Evolutionary conservation across 2,888 invertebrate genomes (phyloP), one percentile per base, ranked within the genome.

Genomic region (Brachynemurus nebulosus): DNA sequence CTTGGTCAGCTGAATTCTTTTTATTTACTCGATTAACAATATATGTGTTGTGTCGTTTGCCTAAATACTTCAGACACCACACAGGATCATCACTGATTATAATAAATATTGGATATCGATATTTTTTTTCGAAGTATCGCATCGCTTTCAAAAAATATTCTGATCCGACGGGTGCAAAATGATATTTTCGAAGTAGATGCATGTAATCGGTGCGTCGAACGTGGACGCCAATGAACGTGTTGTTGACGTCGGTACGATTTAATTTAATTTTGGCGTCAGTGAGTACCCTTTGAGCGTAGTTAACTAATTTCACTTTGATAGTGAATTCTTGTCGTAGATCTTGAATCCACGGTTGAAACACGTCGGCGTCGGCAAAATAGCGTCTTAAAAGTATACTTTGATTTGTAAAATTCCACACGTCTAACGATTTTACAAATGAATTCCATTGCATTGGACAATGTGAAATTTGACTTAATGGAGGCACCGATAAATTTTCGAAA

Each of bases 191-290:
- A 66, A 68, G 69, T 17, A 75, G 57, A 54, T 72, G 72, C 44
- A 65, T 64, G 54, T 73, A 74, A 56, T 74, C 74, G 2, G 72
- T 73, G 44, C 74, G 60, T 39, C 74, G 59, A 6, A 74, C 68
- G 50, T 74, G 74, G 33, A 75, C 63, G 39, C 71, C 71, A 12
- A 74, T 66, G 51, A 65, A 73, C 11, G 63, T 63, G 34, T 60
- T 55, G 33, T 59, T 55, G 8, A 52, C 51, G 17, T 60, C 50
- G 2, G 18, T 19, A 25, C 40, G 42, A 34, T 37, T 40, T n/a
- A 41, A 23, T 43, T 55, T 53, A 49, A 53, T 57, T 36, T 51
- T 48, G 34, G 61, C 59, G 34, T 60, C 57, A 45, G 57, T 58
- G 19, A 72, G 54, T 42, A 68, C 60, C 47, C 59, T 63, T 48